Base-by-base conservation (phyloP, 2,888 invertebrate species). In the Lepidocyrtinus sp. region DNA sequence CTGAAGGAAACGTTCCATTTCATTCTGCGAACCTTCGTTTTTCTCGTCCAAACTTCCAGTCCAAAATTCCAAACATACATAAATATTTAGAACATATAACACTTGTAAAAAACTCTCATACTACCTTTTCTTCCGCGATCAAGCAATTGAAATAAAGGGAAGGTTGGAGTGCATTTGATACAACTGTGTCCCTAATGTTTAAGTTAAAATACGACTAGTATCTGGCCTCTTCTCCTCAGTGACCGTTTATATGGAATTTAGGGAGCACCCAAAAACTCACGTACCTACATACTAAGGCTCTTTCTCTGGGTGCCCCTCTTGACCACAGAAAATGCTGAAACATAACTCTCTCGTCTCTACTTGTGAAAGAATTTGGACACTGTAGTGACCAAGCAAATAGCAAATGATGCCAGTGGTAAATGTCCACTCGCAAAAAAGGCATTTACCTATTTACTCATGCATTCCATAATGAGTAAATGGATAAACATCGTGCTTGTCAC, bases 401-500 rank as follows among this genome's bases (percentile, higher is more conserved):
- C 2, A 50, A 50, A 50, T 50, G 50, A 50, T 50, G 12, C 50
- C 15, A 50, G 50, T 17, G 50, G 50, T 50, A 50, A 50, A 50
- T 50, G 50, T n/a, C 50, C 50, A 50, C 17, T 50, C 50, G 36
- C 5, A 50, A 12, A 50, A 50, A 50, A 50, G 17, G 50, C 50
- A 50, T 50, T 15, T 50, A 50, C 50, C 17, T 50, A 17, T 17
- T 50, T 12, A 12, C 5, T 36, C 50, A 50, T 50, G 50, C 50
- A 50, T 50, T 50, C 50, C 50, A 12, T 50, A 50, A 50, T 50
- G 50, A 50, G 50, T 50, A 50, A 50, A 50, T 50, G 50, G 50
- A 50, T 50, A 50, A 50, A 50, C 50, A 50, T 50, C 50, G 50
- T 50, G 50, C 50, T 17, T 50, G 50, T 50, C 50, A 50, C 50